Conservation (phyloP, 1,140 invertebrate species). For the Ostrea denselamellosa region DNA sequence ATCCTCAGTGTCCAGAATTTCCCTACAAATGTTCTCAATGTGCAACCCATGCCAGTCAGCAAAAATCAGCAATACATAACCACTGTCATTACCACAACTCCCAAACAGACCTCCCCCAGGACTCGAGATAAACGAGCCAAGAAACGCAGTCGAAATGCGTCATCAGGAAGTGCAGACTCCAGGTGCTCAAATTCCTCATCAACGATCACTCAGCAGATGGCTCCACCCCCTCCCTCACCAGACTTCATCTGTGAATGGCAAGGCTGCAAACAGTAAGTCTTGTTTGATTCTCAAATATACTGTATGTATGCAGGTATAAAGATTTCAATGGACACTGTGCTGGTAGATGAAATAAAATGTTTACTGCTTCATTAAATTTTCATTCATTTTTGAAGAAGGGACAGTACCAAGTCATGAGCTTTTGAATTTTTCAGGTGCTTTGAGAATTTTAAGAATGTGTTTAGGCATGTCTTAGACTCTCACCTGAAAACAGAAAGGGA, state of each 20-base stretch:
- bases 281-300: no score
- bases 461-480: constrained; percentile 70
- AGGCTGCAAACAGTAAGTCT: constrained; percentile 74
- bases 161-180: constrained; percentile 62
- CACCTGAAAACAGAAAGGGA: constrained; percentile 69
- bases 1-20: constrained; percentile 47
- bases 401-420: no score
- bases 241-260: constrained; percentile 78
- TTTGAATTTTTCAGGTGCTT: constrained; percentile 69
- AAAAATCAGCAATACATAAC: constrained; percentile 40
- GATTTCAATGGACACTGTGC: no score
- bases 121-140: constrained; percentile 56
- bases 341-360: no score
- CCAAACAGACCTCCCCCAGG: constrained; percentile 45
- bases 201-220: constrained; percentile 42
- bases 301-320: no score
- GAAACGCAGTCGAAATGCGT: constrained; percentile 65
- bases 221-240: constrained; percentile 50
- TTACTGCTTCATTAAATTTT: no score
- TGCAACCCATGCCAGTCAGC: constrained; percentile 27
- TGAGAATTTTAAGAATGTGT: constrained; percentile 72
- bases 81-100: constrained; percentile 42
- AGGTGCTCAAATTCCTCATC: constrained; percentile 59
- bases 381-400: no score
- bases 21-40: constrained; percentile 40